Evolutionary conservation across 1,140 invertebrate genomes (phyloP).

Genomic region (Colletes latitarsis): DNA sequence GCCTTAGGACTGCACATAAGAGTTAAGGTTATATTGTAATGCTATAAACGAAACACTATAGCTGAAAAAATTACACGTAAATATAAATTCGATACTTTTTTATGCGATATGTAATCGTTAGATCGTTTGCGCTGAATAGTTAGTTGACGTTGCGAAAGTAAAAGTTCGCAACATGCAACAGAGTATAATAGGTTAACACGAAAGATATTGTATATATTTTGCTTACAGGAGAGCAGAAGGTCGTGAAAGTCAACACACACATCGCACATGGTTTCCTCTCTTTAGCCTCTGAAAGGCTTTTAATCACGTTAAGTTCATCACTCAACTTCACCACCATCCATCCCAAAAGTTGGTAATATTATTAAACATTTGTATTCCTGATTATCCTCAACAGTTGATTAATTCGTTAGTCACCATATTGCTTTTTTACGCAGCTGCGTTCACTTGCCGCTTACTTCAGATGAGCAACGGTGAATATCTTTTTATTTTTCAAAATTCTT

Average conservation of each 20-base stretch:
- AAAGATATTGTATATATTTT: conserved; percentile 72
- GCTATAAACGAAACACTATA: not conserved
- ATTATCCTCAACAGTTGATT: conserved; percentile 70
- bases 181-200: conserved; percentile 56
- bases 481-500: not conserved
- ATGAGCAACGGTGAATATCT: conserved; percentile 31
- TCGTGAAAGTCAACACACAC: conserved; percentile 90
- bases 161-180: conserved; percentile 30
- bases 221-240: conserved; percentile 89
- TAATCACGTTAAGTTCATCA: conserved; percentile 72
- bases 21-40: conserved; percentile 30
- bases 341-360: conserved; percentile 72
- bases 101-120: not conserved
- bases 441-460: conserved; percentile 63
- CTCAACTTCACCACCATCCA: conserved; percentile 66
- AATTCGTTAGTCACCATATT: conserved; percentile 77
- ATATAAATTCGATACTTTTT: not conserved
- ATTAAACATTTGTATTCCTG: conserved; percentile 70
- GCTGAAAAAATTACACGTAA: not conserved
- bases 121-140: not conserved
- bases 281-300: conserved; percentile 73
- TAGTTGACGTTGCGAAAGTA: not conserved
- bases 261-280: conserved; percentile 86
- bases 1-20: conserved; percentile 12
- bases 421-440: conserved; percentile 62